Base-by-base conservation (phyloP, 2,797 vertebrate species). In the Ibycter americanus region DNA sequence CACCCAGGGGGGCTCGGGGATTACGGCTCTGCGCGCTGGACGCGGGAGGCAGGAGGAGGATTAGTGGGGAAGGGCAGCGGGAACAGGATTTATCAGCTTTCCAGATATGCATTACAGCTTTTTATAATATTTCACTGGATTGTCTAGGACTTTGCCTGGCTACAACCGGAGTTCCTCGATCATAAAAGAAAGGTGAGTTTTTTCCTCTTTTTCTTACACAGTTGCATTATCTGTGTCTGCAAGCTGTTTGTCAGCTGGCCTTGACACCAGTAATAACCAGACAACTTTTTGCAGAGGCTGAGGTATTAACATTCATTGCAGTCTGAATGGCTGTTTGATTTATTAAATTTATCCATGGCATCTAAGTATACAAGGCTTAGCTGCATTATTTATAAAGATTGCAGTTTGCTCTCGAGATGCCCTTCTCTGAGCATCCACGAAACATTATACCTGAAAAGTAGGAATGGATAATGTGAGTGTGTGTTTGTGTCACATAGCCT, bases 211-310 rank as follows among this genome's bases (percentile, higher is more conserved):
- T 36, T 38, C 72, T 15, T 23, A 4, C 6, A 8, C 63, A 5
- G 19, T 47, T 62, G 58, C 84, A 3, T 14, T 29, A 7, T 27
- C 42, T 26, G 62, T n/a, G 27, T 7, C 70, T 44, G 77, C 7
- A 8, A 68, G 91, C 78, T 9, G 51, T 52, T 47, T 52, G 77
- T 61, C 83, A 34, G 78, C 72, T 34, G 85, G 78, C 92, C 90
- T 52, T 32, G 58, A 15, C 56, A 61, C 40, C 6, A 80, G 83
- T 32, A 29, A 63, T 54, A 83, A 19, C 27, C 34, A 9, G 56
- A 56, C 58, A 97, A 97, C 96, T 97, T 97, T 97, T 89, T 38
- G 80, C 90, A 78, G 91, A 15, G 34, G 49, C 83, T 76, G 62
- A 82, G 82, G 20, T 10, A 59, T 85, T 61, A n/a, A n/a, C 62